These are phyloP conservation scores for Phaenicophaeus curvirostris DNA, from an alignment of 2,797 vertebrate species.

Conservation along the genomic window DNA sequence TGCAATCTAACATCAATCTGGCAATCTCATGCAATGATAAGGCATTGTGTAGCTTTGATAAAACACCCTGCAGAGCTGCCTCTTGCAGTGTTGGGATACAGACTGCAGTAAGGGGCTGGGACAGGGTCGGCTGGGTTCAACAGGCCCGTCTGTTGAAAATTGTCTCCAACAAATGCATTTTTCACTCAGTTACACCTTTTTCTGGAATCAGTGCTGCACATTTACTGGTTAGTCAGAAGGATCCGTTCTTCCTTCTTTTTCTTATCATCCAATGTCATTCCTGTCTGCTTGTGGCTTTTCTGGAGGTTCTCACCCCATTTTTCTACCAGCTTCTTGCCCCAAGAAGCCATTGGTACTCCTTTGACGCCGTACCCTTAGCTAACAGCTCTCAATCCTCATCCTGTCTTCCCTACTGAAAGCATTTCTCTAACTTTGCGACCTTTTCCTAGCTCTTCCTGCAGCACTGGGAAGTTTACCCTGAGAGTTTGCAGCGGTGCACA, in stretches of 20 bases:
- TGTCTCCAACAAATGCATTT: neutral
- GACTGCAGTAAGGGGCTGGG: rapidly evolving
- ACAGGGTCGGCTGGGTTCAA: neutral
- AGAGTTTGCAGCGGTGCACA: rapidly evolving
- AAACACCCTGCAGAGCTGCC: neutral
- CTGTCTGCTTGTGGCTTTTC: neutral
- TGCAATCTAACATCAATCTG: neutral
- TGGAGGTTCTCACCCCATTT: neutral
- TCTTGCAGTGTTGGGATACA: neutral
- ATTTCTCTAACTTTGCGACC: neutral
- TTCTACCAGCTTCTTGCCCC: neutral
- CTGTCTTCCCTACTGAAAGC: neutral
- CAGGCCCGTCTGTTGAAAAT: neutral
- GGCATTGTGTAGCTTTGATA: neutral
- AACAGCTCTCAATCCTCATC: neutral
- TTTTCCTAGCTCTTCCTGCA: neutral
- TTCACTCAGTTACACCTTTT: neutral
- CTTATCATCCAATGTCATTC: neutral
- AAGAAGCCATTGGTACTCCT: neutral
- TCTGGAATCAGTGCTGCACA: neutral
- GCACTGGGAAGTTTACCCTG: neutral
- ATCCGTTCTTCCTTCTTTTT: neutral
- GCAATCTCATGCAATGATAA: neutral
- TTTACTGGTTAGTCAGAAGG: neutral
- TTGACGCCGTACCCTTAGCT: neutral